A percentile compares a stretch with the other conserved stretches of the same genome.
Conservation (phyloP, 2,113 vertebrate species). For the Corythornis cristatus region DNA sequence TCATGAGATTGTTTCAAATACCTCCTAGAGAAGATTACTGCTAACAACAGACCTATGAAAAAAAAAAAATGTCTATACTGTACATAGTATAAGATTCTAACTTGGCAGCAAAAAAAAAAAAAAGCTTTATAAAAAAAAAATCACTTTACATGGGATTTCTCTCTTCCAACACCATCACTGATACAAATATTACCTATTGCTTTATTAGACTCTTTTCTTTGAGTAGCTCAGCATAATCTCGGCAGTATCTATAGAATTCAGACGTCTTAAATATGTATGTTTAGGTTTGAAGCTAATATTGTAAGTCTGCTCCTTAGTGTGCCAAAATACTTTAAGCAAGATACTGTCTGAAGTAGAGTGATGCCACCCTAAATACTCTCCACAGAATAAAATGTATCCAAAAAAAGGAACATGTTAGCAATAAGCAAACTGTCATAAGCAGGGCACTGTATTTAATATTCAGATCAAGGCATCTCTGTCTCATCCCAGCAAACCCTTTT, state of each 20-base stretch:
- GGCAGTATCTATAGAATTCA: background rate
- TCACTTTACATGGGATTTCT: background rate
- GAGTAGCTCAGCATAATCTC: background rate
- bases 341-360: background rate
- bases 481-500: slow-evolving; percentile 83
- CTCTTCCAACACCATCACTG: background rate
- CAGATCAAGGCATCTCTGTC: slow-evolving; percentile 79
- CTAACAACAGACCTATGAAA: background rate
- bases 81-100: background rate
- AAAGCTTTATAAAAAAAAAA: background rate
- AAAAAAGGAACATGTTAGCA: background rate
- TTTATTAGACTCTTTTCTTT: background rate
- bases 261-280: background rate
- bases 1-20: background rate
- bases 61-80: background rate
- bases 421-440: slow-evolving; percentile 74
- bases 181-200: background rate
- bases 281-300: background rate
- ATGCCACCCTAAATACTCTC: background rate
- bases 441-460: slow-evolving; percentile 81
- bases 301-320: background rate
- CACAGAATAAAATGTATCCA: background rate
- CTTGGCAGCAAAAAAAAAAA: background rate
- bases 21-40: background rate
- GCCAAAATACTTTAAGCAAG: background rate